Base-by-base conservation (phyloP, 1,140 invertebrate genomes). In the Zaprionus camerounensis region DNA sequence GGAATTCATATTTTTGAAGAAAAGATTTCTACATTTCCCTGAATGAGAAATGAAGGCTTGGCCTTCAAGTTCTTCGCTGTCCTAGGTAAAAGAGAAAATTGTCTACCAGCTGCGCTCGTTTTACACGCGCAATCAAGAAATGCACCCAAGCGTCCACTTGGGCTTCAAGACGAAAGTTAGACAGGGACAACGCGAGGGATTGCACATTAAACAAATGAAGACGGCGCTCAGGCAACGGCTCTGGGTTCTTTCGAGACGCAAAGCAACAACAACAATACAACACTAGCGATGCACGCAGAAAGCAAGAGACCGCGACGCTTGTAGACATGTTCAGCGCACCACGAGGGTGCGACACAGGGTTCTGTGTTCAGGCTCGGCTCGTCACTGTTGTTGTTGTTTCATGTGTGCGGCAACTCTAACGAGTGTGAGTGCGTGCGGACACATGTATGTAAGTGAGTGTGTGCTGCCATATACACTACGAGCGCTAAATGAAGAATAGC, bases 271-370 rank as follows among this genome's bases (percentile, higher is more conserved):
- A 67, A 67, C 55, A 34, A 31, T 31, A 51, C n/a, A 24, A 62
- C 62, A 63, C 41, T n/a, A 58, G 20, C 65, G 46, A 53, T 46
- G 73, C 83, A 58, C 53, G 56, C 67, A 70, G 34, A 46, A 62
- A 67, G 67, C 67, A 77, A 67, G 49, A 62, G 36, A 62, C 67
- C 63, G 20, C 72, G 63, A 85, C 55, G 53, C 58, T 28, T 51
- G 58, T 68, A 56, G 49, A 72, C 36, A 75, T 57, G 53, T 55
- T 66, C 61, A 44, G 41, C 41, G 41, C 41, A 69, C 15, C 49
- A 53, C 73, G 67, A 80, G 83, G 83, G 80, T 82, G 80, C 81
- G 57, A 41, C 73, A 76, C 73, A 76, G 68, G 66, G 80, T 80
- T 67, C 67, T 51, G 61, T 58, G 17, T 51, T 44, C 41, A 20